Evolutionary conservation across 2,797 vertebrate genomes (phyloP), one percentile per base, ranked within the genome.

Genomic region (Streptopelia turtur): DNA sequence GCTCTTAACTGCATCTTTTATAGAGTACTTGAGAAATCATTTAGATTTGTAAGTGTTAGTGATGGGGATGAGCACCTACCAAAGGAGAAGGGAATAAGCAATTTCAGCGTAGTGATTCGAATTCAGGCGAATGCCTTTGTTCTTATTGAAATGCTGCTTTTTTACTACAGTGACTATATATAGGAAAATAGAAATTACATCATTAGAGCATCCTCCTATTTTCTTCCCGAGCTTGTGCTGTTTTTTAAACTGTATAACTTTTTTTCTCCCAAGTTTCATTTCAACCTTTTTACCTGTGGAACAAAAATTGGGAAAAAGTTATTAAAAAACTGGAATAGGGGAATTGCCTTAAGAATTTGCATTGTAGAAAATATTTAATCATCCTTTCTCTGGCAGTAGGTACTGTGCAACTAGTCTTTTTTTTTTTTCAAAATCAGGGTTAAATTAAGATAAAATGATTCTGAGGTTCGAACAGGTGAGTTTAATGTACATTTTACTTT

Each of bases 41-140:
- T 94, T 83, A 47, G 69, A 35, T 89, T 92, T 89, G 77, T 75
- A 79, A 96, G 70, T 83, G 64, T 61, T 74, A 13, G 35, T 85
- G 43, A 61, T 66, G 33, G 37, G 78, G 88, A 50, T 84, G 53
- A 59, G 79, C 39, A 55, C 78, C 81, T 69, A 69, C 59, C 47
- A 35, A 61, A 88, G 65, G 43, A 89, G 55, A 70, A 37, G 74
- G 50, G 90, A 91, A 84, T 87, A 70, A 84, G 65, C 76, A 85
- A 77, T 94, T 91, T 80, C 71, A 79, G 41, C 25, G 7, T 4
- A 63, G 64, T 80, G 31, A 49, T 82, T 96, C 79, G 72, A 43
- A 23, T 90, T 69, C 47, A 5, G 10, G 71, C 66, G 55, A 52
- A 50, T 43, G 47, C 27, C 56, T 80, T 85, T 75, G 33, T 79